Evolutionary conservation across 1,140 invertebrate genomes (phyloP), one percentile per base, ranked within the genome.

Genomic region (Lepidotrigona ventralis): DNA sequence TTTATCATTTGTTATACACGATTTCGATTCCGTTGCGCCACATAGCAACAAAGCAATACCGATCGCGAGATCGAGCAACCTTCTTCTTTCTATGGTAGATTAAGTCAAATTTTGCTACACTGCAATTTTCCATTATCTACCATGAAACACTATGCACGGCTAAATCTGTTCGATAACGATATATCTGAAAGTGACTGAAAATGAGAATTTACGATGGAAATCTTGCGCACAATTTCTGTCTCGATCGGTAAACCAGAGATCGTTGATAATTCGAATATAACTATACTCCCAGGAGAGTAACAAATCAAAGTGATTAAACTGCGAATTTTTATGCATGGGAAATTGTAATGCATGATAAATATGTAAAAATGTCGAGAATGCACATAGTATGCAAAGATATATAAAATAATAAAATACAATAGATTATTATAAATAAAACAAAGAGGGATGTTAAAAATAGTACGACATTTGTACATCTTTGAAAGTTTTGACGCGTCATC

Each of bases 1-100:
- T 83, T 85, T 87, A 80, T 83, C 87, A 88, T 83, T 82, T 12
- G 79, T 88, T 74, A 60, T 53, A 80, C 26, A 69, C 58, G 63
- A 33, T 33, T 39, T 19, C 63, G 33, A 60, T 86, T 88, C 84
- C 81, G 80, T 89, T 89, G 87, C 87, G 74, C 64, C 71, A 74
- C 60, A n/a, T 81, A 76, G 17, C 60, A 71, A 68, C 68, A 86
- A 60, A 85, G 86, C 86, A 88, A 88, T 88, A 88, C 56, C 26
- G 46, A 56, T 54, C 21, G 15, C 39, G 29, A 58, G 54, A 74
- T 63, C 58, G 19, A 53, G 2, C 1, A 33, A 66, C 17, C 51
- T 19, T 54, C 17, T 74, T 26, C 58, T 46, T 26, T 64, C 21
- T 63, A 63, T 29, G 21, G 17, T 81, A 46, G 3, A 73, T 26